Evolutionary conservation across 2,113 vertebrate genomes (phyloP).

Genomic region (Gavialis gangeticus): DNA sequence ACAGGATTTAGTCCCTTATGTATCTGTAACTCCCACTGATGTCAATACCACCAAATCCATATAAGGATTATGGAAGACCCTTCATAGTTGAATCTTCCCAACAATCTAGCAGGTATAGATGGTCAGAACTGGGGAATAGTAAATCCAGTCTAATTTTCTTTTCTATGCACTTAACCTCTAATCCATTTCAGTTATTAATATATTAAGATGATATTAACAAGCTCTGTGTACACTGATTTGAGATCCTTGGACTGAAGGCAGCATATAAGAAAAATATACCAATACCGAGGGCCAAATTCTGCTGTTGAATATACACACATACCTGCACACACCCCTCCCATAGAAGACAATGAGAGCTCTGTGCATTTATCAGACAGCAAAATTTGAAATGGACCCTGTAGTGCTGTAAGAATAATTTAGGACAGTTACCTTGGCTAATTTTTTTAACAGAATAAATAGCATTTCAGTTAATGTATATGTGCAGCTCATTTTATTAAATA

Average conservation of each 20-base stretch:
- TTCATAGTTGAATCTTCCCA: not conserved
- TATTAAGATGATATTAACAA: not conserved
- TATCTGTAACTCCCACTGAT: not conserved
- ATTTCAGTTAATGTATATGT: conserved; percentile 55
- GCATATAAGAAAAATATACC: not conserved
- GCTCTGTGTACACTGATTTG: fast-evolving
- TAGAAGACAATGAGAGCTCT: not conserved
- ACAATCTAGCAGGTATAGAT: not conserved
- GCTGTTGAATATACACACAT: not conserved
- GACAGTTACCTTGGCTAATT: conserved; percentile 58
- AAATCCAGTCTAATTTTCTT: not conserved
- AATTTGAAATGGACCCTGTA: conserved; percentile 21
- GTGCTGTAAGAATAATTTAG: conserved; percentile 45
- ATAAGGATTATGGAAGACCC: not conserved
- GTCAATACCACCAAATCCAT: too few species aligned
- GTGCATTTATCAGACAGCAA: conserved; percentile 5
- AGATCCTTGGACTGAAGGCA: not conserved
- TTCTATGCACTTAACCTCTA: not conserved
- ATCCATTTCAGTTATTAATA: not conserved
- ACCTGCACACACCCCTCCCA: not conserved
- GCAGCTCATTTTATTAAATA: conserved; percentile 74
- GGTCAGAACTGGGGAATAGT: not conserved
- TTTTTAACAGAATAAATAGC: conserved; percentile 62
- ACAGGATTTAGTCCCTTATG: not conserved
- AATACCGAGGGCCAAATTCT: not conserved